Percentiles rank a stretch among this genome's conserved stretches.
Evolutionary conservation across 2,797 vertebrate genomes (phyloP).

Genomic region (Myotis myotis): DNA sequence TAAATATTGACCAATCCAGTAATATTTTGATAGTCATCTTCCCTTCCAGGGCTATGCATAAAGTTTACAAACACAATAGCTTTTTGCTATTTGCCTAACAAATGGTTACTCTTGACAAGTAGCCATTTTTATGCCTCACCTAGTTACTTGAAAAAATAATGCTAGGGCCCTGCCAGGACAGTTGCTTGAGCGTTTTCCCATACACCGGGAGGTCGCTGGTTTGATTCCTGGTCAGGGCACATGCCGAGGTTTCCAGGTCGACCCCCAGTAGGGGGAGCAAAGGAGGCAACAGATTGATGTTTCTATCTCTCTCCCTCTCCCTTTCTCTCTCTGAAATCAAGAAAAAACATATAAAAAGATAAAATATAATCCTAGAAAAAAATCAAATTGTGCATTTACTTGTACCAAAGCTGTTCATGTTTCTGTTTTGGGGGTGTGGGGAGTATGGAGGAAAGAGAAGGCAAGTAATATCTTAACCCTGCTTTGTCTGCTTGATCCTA

Average conservation of each 20-base stretch:
- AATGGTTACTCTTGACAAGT: background rate
- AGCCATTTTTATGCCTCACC: constrained; percentile 5
- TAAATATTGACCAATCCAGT: constrained; percentile 47
- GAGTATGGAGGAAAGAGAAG: background rate
- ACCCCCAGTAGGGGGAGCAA: background rate
- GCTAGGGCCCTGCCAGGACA: background rate
- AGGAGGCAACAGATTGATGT: background rate
- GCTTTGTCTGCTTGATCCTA: background rate
- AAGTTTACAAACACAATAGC: background rate
- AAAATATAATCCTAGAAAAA: constrained; percentile 6
- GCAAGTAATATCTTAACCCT: background rate
- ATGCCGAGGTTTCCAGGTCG: background rate
- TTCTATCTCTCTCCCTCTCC: background rate
- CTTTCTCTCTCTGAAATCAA: background rate
- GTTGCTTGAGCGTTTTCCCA: background rate
- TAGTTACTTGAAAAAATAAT: background rate
- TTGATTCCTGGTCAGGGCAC: background rate
- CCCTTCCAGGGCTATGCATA: background rate
- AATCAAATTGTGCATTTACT: constrained; percentile 9
- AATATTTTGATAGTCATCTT: constrained; percentile 38
- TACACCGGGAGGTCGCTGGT: background rate
- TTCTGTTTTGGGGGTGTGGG: background rate
- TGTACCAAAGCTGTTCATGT: background rate
- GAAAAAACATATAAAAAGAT: background rate
- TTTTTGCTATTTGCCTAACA: background rate